Base-by-base conservation (phyloP, 2,797 vertebrate genomes). In the Erpetoichthys calabaricus region DNA sequence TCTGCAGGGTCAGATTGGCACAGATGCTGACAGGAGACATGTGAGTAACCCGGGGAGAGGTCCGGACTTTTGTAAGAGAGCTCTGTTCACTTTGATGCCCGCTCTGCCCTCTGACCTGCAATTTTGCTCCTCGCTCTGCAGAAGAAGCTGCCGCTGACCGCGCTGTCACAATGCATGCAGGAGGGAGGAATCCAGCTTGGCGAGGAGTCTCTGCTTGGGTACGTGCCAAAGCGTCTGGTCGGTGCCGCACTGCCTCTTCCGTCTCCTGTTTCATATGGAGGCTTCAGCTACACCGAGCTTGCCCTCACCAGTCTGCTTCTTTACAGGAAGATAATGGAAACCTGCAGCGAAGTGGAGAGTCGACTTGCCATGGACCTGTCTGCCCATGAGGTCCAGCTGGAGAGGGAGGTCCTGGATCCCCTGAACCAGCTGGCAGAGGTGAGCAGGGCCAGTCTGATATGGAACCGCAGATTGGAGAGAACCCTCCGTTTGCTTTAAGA, bases 131-230 rank as follows among this genome's bases (percentile, higher is more conserved):
- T 64, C 59, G 55, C 43, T 10, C 70, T 70, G 57, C 59, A 99
- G 96, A 98, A 94, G 79, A 99, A 98, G 59, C 91, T 98, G 44
- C 92, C 95, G 5, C 78, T 97, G 8, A 94, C 92, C 1, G 85
- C 85, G 1, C 82, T 98, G 5, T 94, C 94, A 45, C 95, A 98
- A 71, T 91, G 88, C 2, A 91, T 99, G 90, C 86, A 90, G 61
- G 96, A 99, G 63, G 91, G 94, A 0, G 89, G 89, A 1, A 63
- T 67, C 69, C 91, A 92, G 65, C 73, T 99, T 50, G 90, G 87
- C 45, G 95, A 99, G 61, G 96, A 99, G 58, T 92, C 91, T 53
- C 84, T 97, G 56, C 74, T 97, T 75, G 93, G 92, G 95, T 98
- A 70, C 91, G 89, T 77, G 9, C 25, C 25, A 50, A 50, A n/a